Conservation (phyloP, 2,888 invertebrate species). For the Strigamia maritima region DNA sequence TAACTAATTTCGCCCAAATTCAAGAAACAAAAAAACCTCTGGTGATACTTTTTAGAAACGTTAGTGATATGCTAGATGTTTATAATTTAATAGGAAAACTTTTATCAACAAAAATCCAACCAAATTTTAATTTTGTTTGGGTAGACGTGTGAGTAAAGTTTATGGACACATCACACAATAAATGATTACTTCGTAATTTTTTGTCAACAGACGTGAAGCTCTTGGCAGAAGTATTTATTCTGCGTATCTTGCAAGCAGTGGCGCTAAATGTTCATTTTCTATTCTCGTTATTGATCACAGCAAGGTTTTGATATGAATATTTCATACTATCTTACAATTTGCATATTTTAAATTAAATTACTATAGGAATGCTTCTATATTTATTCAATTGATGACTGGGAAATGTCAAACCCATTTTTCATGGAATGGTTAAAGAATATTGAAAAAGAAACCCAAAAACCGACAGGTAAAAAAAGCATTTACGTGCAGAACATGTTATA, state of each 20-base stretch:
- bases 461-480: neutral
- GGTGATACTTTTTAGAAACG: neutral
- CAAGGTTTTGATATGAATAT: neutral
- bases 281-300: neutral
- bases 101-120: neutral
- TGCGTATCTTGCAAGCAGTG: neutral
- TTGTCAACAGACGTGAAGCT: neutral
- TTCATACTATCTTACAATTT: neutral
- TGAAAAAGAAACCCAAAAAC: neutral
- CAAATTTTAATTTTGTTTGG: neutral
- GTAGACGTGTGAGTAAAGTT: neutral
- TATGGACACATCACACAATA: too few relatives aligned
- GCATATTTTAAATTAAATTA: neutral
- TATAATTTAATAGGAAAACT: neutral
- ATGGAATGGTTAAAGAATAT: neutral
- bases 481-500: too few relatives aligned
- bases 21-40: neutral
- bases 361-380: neutral
- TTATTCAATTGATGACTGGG: neutral
- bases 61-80: neutral
- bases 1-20: neutral
- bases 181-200: neutral
- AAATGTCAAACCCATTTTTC: neutral
- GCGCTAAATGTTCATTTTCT: neutral
- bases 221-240: neutral